Conservation (phyloP, 2,797 vertebrate species). For the Smutsia gigantea region DNA sequence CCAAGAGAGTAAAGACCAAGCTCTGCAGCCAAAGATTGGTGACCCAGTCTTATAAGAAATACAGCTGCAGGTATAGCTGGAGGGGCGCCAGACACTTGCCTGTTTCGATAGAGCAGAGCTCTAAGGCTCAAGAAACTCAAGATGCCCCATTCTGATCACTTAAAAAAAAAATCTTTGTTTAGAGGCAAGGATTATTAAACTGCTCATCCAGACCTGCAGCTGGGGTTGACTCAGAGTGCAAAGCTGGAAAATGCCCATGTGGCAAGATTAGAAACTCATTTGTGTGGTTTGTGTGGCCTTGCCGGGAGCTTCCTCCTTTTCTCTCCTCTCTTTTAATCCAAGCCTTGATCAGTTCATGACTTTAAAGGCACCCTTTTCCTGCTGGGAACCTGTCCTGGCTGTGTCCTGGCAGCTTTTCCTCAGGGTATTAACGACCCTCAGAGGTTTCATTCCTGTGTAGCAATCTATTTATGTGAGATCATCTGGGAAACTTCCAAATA, state of each 20-base stretch:
- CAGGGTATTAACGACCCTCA: conserved; percentile 77
- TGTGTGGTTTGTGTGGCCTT: conserved; percentile 86
- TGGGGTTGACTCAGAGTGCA: conserved; percentile 87
- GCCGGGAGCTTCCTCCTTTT: conserved; percentile 85
- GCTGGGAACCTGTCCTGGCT: conserved; percentile 82
- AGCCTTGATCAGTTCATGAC: conserved; percentile 90
- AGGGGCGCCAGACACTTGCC: conserved; percentile 86
- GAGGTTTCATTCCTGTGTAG: conserved; percentile 80
- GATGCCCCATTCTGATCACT: conserved; percentile 87
- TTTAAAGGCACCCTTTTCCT: conserved; percentile 88
- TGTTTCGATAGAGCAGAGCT: conserved; percentile 88
- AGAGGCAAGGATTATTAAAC: conserved; percentile 84
- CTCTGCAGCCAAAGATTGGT: not conserved
- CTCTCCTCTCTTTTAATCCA: conserved; percentile 83
- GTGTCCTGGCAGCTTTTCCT: conserved; percentile 82
- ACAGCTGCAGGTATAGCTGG: conserved; percentile 88
- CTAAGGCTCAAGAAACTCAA: conserved; percentile 88
- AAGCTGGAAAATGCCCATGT: conserved; percentile 85
- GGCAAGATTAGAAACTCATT: conserved; percentile 86
- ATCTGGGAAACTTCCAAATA: conserved; percentile 86
- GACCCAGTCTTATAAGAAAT: conserved; percentile 64
- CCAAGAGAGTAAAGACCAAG: conserved; percentile 17
- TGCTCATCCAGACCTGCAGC: conserved; percentile 90
- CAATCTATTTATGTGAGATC: conserved; percentile 87
- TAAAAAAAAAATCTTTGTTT: conserved; percentile 66